Conservation (phyloP, 92 coral and sea anemone genomes). For the Desmophyllum pertusum region DNA sequence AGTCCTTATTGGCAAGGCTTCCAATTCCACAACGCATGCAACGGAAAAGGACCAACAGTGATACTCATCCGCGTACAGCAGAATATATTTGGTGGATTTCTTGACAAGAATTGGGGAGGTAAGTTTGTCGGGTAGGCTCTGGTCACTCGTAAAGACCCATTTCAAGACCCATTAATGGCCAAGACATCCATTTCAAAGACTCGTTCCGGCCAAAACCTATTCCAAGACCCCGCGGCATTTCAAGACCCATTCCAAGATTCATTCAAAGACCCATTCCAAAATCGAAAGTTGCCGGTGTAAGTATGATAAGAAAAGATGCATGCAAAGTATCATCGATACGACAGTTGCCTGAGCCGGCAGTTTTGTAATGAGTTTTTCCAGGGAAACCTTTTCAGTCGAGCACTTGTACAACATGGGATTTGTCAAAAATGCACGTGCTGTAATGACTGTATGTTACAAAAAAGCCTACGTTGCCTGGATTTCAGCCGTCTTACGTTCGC, state of each 20-base stretch:
- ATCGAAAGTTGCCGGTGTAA: too few species aligned
- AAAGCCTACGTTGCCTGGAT: not conserved
- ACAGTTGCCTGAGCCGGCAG: too few species aligned
- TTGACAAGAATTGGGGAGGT: constrained; percentile 36
- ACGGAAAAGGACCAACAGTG: constrained; percentile 30
- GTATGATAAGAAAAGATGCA: too few species aligned
- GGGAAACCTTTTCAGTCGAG: too few species aligned
- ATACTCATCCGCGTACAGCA: not conserved
- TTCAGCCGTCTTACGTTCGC: not conserved
- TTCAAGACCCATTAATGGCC: too few species aligned
- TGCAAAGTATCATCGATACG: too few species aligned
- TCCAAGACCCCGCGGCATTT: too few species aligned
- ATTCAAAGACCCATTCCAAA: too few species aligned
- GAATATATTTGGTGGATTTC: constrained; percentile 30
- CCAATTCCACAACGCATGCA: not conserved
- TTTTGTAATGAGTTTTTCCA: too few species aligned
- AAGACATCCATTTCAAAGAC: not conserved
- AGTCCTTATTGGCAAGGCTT: not conserved
- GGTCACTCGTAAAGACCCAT: not conserved
- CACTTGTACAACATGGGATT: too few species aligned
- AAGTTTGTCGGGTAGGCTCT: not conserved
- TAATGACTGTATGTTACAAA: not conserved
- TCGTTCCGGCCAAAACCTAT: too few species aligned
- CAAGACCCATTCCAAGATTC: too few species aligned
- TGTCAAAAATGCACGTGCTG: not conserved